Evolutionary conservation across 1,140 invertebrate species (phyloP).

Genomic region (Heliconius eleuchia): DNA sequence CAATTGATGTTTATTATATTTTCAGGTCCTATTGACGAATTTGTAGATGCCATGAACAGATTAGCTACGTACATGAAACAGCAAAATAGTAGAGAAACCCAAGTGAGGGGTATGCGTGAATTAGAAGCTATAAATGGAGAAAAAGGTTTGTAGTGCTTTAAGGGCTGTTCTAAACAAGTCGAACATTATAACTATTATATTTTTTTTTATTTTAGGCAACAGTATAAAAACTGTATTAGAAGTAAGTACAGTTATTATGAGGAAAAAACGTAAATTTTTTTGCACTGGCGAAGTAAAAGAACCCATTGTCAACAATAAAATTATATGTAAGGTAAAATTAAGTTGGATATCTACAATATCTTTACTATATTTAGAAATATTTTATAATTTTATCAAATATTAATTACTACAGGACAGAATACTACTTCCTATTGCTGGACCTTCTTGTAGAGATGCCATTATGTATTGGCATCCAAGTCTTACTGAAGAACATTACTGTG

Average conservation of each 20-base stretch:
- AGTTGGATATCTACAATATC: too few relatives aligned
- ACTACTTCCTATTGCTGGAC: constrained; percentile 67
- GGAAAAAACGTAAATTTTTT: constrained; percentile 73
- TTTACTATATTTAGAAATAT: too few relatives aligned
- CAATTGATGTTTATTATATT: neutral
- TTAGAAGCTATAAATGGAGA: constrained; percentile 73
- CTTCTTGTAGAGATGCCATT: constrained; percentile 72
- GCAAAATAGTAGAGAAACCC: constrained; percentile 71
- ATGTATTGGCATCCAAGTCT: constrained; percentile 76
- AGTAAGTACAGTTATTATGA: constrained; percentile 72
- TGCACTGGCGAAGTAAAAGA: constrained; percentile 75
- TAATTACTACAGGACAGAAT: constrained; percentile 59
- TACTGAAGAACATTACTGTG: constrained; percentile 75
- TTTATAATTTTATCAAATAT: too few relatives aligned
- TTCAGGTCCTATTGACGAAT: constrained; percentile 74
- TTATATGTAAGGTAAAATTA: constrained; percentile 68
- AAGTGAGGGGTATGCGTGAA: constrained; percentile 71
- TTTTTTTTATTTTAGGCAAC: constrained; percentile 51
- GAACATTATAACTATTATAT: neutral
- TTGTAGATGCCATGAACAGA: constrained; percentile 74
- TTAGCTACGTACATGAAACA: constrained; percentile 73
- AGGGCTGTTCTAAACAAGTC: neutral
- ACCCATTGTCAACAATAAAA: constrained; percentile 74
- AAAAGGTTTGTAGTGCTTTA: constrained; percentile 50
- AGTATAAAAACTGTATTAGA: constrained; percentile 77